Base-by-base conservation (phyloP, 2,797 vertebrate genomes). In the Chanos chanos region DNA sequence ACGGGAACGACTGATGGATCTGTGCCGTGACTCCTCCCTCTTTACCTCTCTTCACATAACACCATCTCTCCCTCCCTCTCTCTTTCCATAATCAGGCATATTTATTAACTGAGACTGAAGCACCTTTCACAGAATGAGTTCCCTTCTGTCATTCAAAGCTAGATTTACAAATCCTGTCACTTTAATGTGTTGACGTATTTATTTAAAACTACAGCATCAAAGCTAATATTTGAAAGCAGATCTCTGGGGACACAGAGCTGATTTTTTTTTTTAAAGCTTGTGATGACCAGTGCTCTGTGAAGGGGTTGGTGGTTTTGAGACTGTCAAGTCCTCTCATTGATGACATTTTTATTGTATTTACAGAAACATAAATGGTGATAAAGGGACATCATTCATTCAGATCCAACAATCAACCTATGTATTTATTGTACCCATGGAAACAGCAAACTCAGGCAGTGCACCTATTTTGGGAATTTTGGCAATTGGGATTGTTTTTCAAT, bases 1-100 rank as follows among this genome's bases (percentile, higher is more conserved):
- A 76, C 87, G 0, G 93, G 83, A 25, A 73, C 80, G 0, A 70
- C 83, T n/a, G 87, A 87, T 4, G 90, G 85, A 16, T 86, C 81
- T 27, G 82, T 86, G 53, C 90, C 91, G 80, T 96, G 87, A 90
- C 9, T 1, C 24, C 72, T 8, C 3, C 5, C 12, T 2, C 13
- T 2, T 15, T 18, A 7, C 30, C 31, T 70, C 9, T 12, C 5
- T 7, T 21, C 43, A 41, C 16, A 1, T 43, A 4, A 47, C 19
- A 15, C 27, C 27, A 7, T 24, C 50, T 25, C n/a, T 44, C 12
- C 31, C 31, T 37, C 10, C 5, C 18, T 34, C 44, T 56, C 40
- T 66, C 31, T n/a, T n/a, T n/a, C n/a, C n/a, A 40, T 65, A 62
- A 16, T 5, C 50, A 57, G 41, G 40, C 61, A 10, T 69, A n/a